These are phyloP conservation scores for Baronia brevicornis DNA, from an alignment of 2,888 invertebrate species.

Conservation along the genomic window DNA sequence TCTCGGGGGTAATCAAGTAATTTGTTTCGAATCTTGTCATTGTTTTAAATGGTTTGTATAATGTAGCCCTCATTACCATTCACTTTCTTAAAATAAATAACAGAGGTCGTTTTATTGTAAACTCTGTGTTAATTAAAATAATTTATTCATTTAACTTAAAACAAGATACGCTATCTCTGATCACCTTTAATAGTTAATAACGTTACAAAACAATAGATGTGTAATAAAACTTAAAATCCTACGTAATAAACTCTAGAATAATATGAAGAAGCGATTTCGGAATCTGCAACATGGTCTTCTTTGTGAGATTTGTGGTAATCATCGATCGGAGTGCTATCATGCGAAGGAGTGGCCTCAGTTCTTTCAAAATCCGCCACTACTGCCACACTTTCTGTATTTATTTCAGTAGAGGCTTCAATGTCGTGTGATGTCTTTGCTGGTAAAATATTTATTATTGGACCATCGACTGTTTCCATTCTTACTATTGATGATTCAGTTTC, in stretches of 20 bases:
- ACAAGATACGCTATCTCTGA: background rate
- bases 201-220: constrained; percentile 12
- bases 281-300: constrained; percentile 36
- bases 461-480: constrained; percentile 28
- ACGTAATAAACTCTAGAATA: constrained; percentile 57
- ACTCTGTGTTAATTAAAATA: no score
- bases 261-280: constrained; percentile 60
- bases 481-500: constrained; percentile 17
- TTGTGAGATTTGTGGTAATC: constrained; percentile 25
- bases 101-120: background rate
- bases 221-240: constrained; percentile 27
- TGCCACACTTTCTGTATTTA: constrained; percentile 18
- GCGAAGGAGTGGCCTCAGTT: constrained; percentile 19
- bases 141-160: constrained; percentile 1
- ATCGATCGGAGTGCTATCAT: constrained; percentile 15
- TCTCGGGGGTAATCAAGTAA: no score
- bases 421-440: constrained; percentile 33
- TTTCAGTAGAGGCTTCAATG: constrained; percentile 18
- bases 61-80: no score
- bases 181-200: background rate
- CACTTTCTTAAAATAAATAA: no score
- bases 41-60: no score
- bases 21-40: no score
- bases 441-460: constrained; percentile 25
- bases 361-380: constrained; percentile 21